Conservation (phyloP, 37 sponge, comb jelly and placozoan genomes). For the Oopsacas minuta region DNA sequence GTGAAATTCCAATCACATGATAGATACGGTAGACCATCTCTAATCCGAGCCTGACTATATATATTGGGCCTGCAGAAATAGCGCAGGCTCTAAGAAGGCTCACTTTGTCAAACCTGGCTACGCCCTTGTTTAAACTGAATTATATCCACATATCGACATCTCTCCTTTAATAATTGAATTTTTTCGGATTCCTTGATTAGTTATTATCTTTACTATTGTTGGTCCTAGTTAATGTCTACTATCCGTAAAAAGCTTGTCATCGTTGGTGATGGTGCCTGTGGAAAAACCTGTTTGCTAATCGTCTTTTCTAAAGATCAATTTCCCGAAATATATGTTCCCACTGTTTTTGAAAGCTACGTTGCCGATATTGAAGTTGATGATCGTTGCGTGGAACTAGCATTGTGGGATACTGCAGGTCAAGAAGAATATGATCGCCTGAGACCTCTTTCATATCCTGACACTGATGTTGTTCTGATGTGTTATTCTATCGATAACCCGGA, state of each 20-base stretch:
- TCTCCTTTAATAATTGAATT: no score
- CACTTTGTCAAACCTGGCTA: no score
- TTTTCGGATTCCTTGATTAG: no score
- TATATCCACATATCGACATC: no score
- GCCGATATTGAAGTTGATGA: constrained; percentile 89
- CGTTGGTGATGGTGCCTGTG: constrained; percentile 98
- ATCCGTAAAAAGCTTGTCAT: constrained; percentile 88
- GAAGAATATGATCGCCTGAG: constrained; percentile 81
- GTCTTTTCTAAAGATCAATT: constrained; percentile 92
- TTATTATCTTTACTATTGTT: no score
- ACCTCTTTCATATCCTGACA: constrained; percentile 76
- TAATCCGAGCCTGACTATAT: no score
- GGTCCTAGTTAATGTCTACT: no score
- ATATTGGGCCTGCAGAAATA: no score
- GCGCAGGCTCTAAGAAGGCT: no score
- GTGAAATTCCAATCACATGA: no score
- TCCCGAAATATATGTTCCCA: constrained; percentile 85
- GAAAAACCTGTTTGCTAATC: constrained; percentile 91
- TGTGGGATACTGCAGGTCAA: constrained; percentile 84
- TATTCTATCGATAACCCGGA: not conserved
- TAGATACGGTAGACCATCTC: no score
- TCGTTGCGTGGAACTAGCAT: constrained; percentile 72
- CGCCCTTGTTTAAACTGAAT: no score
- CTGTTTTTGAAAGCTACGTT: constrained; percentile 95
- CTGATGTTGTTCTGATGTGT: not conserved